A percentile compares a stretch with the other conserved stretches of the same genome.
phyloP scores from a whole-genome alignment of 1,140 invertebrate species.

The Calliopsis andreniformis region DNA sequence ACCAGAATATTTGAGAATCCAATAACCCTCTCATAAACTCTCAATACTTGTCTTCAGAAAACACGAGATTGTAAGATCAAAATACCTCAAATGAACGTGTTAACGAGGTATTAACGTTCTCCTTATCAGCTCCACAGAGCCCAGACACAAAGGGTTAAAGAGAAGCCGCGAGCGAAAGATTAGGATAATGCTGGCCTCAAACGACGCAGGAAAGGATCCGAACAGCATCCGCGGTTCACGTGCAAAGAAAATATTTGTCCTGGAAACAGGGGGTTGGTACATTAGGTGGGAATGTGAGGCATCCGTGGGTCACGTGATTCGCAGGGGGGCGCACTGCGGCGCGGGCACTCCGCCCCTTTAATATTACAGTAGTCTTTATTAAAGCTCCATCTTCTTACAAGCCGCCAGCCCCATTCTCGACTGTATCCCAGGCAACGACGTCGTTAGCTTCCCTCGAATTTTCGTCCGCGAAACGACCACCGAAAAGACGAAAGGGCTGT shows the following conservation, averaged over 20 bases:
- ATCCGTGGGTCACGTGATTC: conserved; percentile 13
- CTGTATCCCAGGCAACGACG: conserved; percentile 35
- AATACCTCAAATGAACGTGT: no score
- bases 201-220: neutral
- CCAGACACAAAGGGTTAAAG: no score
- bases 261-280: neutral
- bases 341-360: conserved; percentile 44
- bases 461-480: conserved; percentile 32
- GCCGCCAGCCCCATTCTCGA: conserved; percentile 32
- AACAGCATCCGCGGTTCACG: neutral
- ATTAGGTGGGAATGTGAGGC: neutral
- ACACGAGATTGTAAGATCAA: no score
- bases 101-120: no score
- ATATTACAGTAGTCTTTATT: conserved; percentile 69
- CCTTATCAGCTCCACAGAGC: no score
- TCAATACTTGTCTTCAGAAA: no score
- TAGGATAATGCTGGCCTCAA: no score
- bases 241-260: neutral
- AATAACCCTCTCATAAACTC: no score
- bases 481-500: conserved; percentile 34
- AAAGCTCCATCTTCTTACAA: conserved; percentile 59
- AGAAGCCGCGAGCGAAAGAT: no score
- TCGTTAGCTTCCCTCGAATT: conserved; percentile 50
- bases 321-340: neutral
- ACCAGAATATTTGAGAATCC: no score